Conservation (phyloP, 2,888 invertebrate genomes). For the Podabrus alpinus region DNA sequence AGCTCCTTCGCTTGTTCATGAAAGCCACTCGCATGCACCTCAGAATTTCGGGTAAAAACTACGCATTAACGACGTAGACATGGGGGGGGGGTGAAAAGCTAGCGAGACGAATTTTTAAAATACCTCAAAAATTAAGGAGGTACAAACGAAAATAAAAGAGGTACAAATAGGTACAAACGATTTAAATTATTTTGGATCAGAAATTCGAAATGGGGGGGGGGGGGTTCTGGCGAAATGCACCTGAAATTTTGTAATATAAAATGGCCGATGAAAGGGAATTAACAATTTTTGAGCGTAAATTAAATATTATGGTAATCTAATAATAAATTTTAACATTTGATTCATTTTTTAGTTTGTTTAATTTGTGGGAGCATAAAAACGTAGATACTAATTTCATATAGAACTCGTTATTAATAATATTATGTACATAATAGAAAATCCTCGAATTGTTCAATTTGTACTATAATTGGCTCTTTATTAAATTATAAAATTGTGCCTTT, state of each 20-base stretch:
- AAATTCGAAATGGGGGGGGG: too few species aligned
- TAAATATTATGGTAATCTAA: neutral
- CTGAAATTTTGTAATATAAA: neutral
- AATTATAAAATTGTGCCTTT: neutral
- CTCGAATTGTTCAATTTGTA: neutral
- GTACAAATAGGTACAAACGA: too few species aligned
- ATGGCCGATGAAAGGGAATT: neutral
- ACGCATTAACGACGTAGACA: too few species aligned
- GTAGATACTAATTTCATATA: neutral
- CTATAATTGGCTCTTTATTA: neutral
- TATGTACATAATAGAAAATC: neutral
- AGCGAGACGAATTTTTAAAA: too few species aligned
- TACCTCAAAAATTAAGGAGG: too few species aligned
- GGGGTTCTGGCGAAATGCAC: too few species aligned
- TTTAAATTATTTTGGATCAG: neutral
- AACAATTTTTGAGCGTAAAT: neutral
- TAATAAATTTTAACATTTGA: neutral
- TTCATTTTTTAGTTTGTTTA: neutral
- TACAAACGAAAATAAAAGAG: too few species aligned
- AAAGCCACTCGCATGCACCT: too few species aligned
- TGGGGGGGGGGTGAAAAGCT: too few species aligned
- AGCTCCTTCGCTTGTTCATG: too few species aligned
- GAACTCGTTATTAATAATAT: neutral
- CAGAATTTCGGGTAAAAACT: too few species aligned
- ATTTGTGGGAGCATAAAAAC: neutral